Evolutionary conservation across 2,888 invertebrate genomes (phyloP).

Genomic region (Barypeithes pellucidus): DNA sequence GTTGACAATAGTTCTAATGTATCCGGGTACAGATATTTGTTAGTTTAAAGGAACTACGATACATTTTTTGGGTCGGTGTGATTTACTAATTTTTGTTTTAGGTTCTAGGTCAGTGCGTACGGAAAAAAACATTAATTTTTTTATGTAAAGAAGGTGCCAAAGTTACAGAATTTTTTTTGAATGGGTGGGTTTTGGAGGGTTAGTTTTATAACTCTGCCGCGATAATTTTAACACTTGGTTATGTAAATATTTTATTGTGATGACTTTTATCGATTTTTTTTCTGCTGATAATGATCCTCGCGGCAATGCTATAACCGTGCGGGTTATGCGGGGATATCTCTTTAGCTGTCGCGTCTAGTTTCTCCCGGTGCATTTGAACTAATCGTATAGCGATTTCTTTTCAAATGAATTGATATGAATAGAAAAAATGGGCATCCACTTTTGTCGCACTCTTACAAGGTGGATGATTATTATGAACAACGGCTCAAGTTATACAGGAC

Average conservation of each 20-base stretch:
- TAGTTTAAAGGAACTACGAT: background rate
- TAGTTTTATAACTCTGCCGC: constrained; percentile 28
- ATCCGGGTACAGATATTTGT: background rate
- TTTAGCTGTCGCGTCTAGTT: background rate
- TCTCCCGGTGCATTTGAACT: background rate
- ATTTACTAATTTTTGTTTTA: constrained; percentile 17
- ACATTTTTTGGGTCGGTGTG: background rate
- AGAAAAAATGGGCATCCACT: too few relatives aligned
- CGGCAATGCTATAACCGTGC: constrained; percentile 23
- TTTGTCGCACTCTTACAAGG: too few relatives aligned
- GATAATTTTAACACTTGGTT: background rate
- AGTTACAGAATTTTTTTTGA: constrained; percentile 21
- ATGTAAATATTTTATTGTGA: constrained; percentile 30
- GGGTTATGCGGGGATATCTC: constrained; percentile 5
- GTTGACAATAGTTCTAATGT: background rate
- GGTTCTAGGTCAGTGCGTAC: background rate
- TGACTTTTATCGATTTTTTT: constrained; percentile 9
- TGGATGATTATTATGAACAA: too few relatives aligned
- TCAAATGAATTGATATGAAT: too few relatives aligned
- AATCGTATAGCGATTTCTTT: too few relatives aligned
- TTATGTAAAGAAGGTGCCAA: constrained; percentile 23
- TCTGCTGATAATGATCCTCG: background rate
- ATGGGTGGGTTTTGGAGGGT: background rate
- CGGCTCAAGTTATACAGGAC: background rate
- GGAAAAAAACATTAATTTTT: background rate